Conservation (phyloP, 2,888 invertebrate species). For the Mystacides longicornis region DNA sequence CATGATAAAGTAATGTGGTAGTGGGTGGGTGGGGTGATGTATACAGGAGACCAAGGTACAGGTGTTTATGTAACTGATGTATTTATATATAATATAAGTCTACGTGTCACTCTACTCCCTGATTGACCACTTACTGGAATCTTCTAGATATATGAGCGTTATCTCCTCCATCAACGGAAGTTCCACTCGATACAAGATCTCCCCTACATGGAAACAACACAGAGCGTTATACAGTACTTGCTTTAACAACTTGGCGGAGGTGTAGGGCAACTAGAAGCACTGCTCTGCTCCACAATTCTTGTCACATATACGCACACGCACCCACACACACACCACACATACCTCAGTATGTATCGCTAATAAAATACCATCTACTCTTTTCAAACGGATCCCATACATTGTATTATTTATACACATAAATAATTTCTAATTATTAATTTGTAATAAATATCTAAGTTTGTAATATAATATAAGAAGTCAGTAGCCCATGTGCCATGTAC, state of each 20-base stretch:
- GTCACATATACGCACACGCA: conserved; percentile 28
- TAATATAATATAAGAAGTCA: too few relatives aligned
- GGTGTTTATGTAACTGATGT: background rate
- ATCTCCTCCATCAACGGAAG: conserved; percentile 91
- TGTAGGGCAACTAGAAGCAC: conserved; percentile 48
- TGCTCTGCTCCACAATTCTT: conserved; percentile 26
- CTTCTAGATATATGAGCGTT: conserved; percentile 90
- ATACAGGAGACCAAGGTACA: background rate
- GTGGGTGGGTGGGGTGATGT: background rate
- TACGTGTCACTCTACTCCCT: conserved; percentile 45
- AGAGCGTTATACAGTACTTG: conserved; percentile 36
- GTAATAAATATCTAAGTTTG: too few relatives aligned
- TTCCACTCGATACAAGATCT: conserved; percentile 91
- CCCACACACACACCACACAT: conserved; percentile 5
- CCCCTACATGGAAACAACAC: conserved; percentile 58
- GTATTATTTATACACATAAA: background rate
- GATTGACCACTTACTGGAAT: conserved; percentile 59
- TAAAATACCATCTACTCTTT: background rate
- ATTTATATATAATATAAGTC: too few relatives aligned
- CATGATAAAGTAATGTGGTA: background rate
- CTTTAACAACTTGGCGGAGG: conserved; percentile 5
- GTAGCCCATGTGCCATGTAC: too few relatives aligned
- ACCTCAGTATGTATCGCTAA: background rate
- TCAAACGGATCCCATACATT: background rate
- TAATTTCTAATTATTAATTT: too few relatives aligned